Percentiles rank a stretch among this genome's conserved stretches.
These are phyloP conservation scores for Bombus superbus DNA, from an alignment of 1,140 invertebrate species.

Conservation along the genomic window DNA sequence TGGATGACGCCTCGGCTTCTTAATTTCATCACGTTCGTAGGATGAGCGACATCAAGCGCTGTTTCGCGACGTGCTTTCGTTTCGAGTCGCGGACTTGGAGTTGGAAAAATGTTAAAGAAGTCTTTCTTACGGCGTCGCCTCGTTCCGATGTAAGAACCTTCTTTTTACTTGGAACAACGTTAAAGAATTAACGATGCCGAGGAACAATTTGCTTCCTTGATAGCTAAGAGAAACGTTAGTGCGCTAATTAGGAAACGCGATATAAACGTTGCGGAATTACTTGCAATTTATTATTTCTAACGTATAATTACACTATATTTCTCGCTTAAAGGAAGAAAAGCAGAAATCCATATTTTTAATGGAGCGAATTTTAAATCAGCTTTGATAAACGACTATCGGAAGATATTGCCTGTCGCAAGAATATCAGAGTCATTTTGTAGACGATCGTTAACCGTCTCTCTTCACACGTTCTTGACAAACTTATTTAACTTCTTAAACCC, in stretches of 20 bases:
- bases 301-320: neutral
- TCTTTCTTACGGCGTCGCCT: neutral
- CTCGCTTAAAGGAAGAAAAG: neutral
- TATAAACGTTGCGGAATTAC: neutral
- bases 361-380: neutral
- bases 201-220: neutral
- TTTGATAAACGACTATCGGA: neutral
- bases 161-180: neutral
- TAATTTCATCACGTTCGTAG: conserved; percentile 64
- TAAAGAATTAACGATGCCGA: neutral
- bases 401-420: neutral
- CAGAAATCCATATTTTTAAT: neutral
- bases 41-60: conserved; percentile 11
- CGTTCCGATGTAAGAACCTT: too few species aligned
- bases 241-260: neutral
- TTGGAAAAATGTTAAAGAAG: neutral
- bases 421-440: neutral
- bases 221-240: neutral
- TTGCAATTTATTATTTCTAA: neutral
- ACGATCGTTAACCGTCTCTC: neutral
- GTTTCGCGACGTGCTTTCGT: conserved; percentile 46
- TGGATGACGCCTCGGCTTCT: conserved; percentile 46
- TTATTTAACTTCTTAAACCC: neutral
- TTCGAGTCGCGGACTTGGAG: conserved; percentile 35
- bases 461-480: neutral